Base-by-base conservation (phyloP, 2,888 invertebrate species). In the Rhamnusium bicolor region DNA sequence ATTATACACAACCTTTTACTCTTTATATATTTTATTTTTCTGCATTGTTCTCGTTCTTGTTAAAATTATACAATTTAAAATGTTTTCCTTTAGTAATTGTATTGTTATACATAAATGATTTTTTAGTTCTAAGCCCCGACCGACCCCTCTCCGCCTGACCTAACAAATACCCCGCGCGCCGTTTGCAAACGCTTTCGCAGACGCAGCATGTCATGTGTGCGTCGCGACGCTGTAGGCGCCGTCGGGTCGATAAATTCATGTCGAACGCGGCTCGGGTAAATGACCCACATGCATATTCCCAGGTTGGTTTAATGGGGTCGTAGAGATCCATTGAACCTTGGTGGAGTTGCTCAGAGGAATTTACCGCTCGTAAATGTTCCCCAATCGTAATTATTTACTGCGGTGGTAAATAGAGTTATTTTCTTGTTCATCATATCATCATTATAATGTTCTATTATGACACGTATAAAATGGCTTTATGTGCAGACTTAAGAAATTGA, bases 221-320 rank as follows among this genome's bases (percentile, higher is more conserved):
- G 71, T 71, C 71, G 63, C 58, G 65, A 71, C 71, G 71, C 65
- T 12, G 14, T 14, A 12, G 71, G 65, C 71, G 71, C 65, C 71
- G 70, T 46, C 70, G 53, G 56, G 70, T 65, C 71, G 71, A 65
- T 61, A 65, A 40, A 63, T 65, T 49, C 58, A 24, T 49, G 68
- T 47, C 29, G 49, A 47, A 21, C 14, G 16, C 58, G 65, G 47
- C 24, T 56, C 40, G 58, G 65, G 58, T 71, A 69, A 69, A 69
- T 27, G 69, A 69, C 69, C 69, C 62, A 62, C 32, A 53, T 69
- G 69, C 69, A 62, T 62, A 54, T 69, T 54, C 62, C 62, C n/a
- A 27, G 68, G 60, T 58, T 62, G 47, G 29, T 49, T 46, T 68
- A 60, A 62, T 62, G 62, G 69, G 62, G 24, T 46, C 62, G 54